A percentile compares a stretch with the other conserved stretches of the same genome.
Evolutionary conservation across 64 coral and sea anemone species (phyloP).

Genomic region (Cladopsammia gracilis): DNA sequence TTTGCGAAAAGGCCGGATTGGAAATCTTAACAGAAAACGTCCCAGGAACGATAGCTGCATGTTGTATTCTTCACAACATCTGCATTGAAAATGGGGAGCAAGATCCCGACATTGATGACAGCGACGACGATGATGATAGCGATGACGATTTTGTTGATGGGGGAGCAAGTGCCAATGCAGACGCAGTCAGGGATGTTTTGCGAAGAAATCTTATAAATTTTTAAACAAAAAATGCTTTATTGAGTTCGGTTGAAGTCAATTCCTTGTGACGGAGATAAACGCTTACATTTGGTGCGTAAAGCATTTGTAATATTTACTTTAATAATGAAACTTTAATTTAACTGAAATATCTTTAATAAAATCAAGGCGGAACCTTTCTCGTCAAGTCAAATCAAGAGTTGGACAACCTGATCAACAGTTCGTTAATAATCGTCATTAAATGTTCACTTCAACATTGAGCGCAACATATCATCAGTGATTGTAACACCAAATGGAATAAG

Average conservation of each 20-base stretch:
- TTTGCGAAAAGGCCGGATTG: slow-evolving; percentile 33
- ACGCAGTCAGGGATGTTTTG: slow-evolving; percentile 13
- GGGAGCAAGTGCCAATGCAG: slow-evolving; percentile 12
- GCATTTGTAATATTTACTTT: slow-evolving; percentile 5
- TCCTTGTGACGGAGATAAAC: slow-evolving; percentile 1
- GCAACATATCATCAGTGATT: slow-evolving; percentile 13
- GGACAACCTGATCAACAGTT: slow-evolving; percentile 4
- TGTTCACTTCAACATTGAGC: background rate
- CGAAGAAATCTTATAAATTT: background rate
- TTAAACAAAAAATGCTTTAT: slow-evolving; percentile 14
- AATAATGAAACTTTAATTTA: background rate
- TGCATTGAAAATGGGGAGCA: slow-evolving; percentile 25
- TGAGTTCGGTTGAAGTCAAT: background rate
- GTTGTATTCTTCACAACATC: slow-evolving; percentile 61
- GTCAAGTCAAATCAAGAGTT: slow-evolving; percentile 1
- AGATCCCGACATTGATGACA: slow-evolving; percentile 6
- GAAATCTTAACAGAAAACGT: slow-evolving; percentile 42
- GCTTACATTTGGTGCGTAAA: slow-evolving; percentile 3
- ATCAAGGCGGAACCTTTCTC: background rate
- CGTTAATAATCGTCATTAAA: background rate
- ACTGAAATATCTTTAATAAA: background rate
- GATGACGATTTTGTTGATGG: background rate
- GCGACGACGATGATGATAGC: slow-evolving; percentile 36
- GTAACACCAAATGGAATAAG: background rate
- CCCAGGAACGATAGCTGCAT: slow-evolving; percentile 32